Conservation (phyloP, 23 tunicate species). For the Ciona savignyi region DNA sequence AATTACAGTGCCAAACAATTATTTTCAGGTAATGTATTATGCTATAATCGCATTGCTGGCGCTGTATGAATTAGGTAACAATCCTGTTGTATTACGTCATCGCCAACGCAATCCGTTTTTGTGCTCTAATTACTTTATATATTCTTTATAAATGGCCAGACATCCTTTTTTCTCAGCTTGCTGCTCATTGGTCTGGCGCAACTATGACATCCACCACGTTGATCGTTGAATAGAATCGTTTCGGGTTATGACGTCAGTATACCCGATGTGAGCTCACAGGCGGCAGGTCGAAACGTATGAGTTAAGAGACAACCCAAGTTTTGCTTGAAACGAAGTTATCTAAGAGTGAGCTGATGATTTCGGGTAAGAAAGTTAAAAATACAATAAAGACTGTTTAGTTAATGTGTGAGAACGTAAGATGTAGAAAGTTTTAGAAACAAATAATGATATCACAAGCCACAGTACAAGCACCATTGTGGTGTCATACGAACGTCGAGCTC, state of each 20-base stretch:
- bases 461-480: constrained; percentile 2
- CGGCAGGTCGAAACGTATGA: constrained; percentile 13
- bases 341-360: constrained; percentile 31
- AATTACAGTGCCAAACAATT: too few species aligned
- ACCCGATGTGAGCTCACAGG: constrained; percentile 62
- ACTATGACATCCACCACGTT: constrained; percentile 93
- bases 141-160: neutral
- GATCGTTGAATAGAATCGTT: constrained; percentile 63
- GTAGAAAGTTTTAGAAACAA: neutral
- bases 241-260: constrained; percentile 81
- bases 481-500: constrained; percentile 1
- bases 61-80: neutral
- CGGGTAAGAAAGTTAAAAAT: constrained; percentile 30
- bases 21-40: too few species aligned
- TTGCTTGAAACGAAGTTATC: neutral
- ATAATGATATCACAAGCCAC: neutral
- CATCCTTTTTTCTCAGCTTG: neutral
- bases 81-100: neutral
- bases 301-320: neutral
- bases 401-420: neutral
- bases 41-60: too few species aligned
- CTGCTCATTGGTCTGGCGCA: constrained; percentile 11
- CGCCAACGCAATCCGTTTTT: constrained; percentile 1
- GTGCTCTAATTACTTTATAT: neutral
- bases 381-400: neutral